phyloP scores from a whole-genome alignment of 1,140 invertebrate species.

The Magallana angulata region DNA sequence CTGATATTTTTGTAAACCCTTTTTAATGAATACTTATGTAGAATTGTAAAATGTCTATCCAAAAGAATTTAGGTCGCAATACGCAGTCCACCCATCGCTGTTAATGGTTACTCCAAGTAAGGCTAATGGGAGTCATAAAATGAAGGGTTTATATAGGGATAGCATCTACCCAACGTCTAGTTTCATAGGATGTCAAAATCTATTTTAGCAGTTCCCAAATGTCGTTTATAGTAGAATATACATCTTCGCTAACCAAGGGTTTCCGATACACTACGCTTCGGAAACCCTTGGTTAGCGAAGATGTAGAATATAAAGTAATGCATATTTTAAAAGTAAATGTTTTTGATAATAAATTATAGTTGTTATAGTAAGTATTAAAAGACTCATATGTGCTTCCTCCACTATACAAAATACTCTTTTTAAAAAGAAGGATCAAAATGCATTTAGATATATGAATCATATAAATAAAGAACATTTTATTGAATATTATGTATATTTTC shows the following conservation, averaged over 20 bases:
- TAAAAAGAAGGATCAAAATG: neutral
- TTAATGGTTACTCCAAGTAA: neutral
- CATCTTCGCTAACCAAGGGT: too few relatives aligned
- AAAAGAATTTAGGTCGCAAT: conserved; percentile 23
- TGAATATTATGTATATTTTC: neutral
- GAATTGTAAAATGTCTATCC: conserved; percentile 42
- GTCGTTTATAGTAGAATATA: neutral
- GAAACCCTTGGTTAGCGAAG: too few relatives aligned
- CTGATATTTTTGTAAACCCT: conserved; percentile 40
- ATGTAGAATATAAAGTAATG: neutral
- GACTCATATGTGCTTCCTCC: neutral
- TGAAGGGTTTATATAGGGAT: conserved; percentile 20
- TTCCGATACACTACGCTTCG: too few relatives aligned
- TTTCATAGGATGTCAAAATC: neutral
- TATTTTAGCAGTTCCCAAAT: neutral
- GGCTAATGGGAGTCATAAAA: neutral
- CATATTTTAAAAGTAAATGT: neutral
- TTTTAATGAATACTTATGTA: conserved; percentile 45
- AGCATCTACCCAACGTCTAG: neutral
- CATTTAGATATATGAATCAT: neutral
- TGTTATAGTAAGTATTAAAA: neutral
- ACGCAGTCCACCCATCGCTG: conserved; percentile 48
- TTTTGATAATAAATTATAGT: neutral
- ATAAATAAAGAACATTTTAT: conserved; percentile 15
- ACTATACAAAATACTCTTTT: neutral